These are phyloP conservation scores for Ceratothoa steindachneri DNA, from an alignment of 2,888 invertebrate species.

Conservation along the genomic window DNA sequence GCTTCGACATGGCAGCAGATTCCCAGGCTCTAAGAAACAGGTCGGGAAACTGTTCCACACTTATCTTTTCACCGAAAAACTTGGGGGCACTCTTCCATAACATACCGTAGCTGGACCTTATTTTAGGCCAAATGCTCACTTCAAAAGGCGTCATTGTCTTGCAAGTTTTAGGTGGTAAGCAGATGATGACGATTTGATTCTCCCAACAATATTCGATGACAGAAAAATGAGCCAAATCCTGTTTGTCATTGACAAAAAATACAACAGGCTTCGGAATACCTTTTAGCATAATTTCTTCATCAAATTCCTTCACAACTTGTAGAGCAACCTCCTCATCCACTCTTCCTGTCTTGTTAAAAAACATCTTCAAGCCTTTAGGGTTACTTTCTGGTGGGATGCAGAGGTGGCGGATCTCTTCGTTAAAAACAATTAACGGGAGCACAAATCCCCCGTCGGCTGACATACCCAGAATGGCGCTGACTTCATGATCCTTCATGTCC, in stretches of 20 bases:
- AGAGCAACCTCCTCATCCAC: background rate
- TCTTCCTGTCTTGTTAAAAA: background rate
- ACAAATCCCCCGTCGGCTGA: background rate
- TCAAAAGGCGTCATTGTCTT: conserved; percentile 19
- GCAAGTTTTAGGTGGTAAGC: conserved; percentile 16
- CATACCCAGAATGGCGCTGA: conserved; percentile 1
- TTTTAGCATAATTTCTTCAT: conserved; percentile 7
- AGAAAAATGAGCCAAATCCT: conserved; percentile 15
- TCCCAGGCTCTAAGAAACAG: conserved; percentile 21
- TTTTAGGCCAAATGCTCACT: conserved; percentile 20
- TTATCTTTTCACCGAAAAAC: background rate
- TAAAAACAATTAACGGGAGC: background rate
- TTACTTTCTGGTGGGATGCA: background rate
- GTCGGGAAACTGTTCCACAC: conserved; percentile 12
- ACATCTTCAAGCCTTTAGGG: background rate
- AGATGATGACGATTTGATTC: conserved; percentile 23
- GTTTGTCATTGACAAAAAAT: conserved; percentile 22
- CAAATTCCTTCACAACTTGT: conserved; percentile 10
- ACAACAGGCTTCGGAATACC: conserved; percentile 18
- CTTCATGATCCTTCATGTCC: background rate
- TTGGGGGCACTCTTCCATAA: conserved; percentile 17
- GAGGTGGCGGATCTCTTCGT: background rate
- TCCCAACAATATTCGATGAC: conserved; percentile 19
- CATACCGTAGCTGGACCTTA: conserved; percentile 14
- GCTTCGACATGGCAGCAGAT: conserved; percentile 9